These are phyloP conservation scores for Drosophila malerkotliana DNA, from an alignment of 1,140 invertebrate species.

Conservation along the genomic window DNA sequence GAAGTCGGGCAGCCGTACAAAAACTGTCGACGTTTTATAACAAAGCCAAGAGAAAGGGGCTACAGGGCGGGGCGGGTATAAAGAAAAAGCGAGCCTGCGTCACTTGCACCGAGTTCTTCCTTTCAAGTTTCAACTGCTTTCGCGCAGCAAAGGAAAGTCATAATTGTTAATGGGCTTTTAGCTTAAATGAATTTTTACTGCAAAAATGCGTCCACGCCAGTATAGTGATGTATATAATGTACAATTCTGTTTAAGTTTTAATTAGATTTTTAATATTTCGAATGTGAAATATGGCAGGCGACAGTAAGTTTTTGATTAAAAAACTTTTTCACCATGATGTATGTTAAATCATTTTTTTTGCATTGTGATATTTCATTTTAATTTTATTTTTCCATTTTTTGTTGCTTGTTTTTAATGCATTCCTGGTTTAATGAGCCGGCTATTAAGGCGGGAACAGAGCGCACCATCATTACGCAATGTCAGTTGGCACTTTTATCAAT, in stretches of 20 bases:
- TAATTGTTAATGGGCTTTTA: constrained; percentile 73
- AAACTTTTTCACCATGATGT: constrained; percentile 43
- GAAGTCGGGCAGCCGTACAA: constrained; percentile 54
- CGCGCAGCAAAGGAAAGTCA: constrained; percentile 65
- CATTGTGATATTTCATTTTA: constrained; percentile 38
- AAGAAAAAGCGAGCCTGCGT: constrained; percentile 37
- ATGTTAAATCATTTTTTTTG: constrained; percentile 49
- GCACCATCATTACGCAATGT: constrained; percentile 70
- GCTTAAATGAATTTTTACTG: constrained; percentile 54
- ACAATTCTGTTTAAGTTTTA: constrained; percentile 54
- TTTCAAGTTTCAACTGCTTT: constrained; percentile 67
- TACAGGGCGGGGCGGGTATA: neutral
- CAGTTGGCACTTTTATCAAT: constrained; percentile 76
- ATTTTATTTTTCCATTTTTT: neutral
- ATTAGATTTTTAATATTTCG: constrained; percentile 67
- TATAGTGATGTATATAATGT: constrained; percentile 18
- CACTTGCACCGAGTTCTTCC: constrained; percentile 54
- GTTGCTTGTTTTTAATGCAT: constrained; percentile 15
- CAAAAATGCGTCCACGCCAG: constrained; percentile 36
- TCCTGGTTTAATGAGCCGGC: constrained; percentile 53
- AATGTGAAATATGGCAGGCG: constrained; percentile 16
- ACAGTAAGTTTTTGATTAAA: constrained; percentile 61
- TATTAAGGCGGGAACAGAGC: constrained; percentile 52
- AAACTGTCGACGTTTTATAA: constrained; percentile 63
- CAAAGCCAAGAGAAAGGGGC: constrained; percentile 38